These are phyloP conservation scores for Rynchops niger DNA, from an alignment of 2,113 vertebrate species.

Conservation along the genomic window DNA sequence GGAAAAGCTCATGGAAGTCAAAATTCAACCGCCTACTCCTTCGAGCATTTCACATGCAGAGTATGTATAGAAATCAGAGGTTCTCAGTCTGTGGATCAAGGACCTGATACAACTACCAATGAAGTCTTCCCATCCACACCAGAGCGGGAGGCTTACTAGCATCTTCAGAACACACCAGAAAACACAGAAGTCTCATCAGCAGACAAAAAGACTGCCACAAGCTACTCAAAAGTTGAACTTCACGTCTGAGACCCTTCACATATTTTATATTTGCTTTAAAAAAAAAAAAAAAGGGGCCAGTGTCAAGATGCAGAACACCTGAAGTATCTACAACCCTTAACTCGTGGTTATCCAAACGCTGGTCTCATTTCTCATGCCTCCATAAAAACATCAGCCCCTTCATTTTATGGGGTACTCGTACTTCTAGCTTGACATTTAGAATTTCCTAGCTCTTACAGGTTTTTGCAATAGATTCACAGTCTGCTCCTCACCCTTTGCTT, in stretches of 20 bases:
- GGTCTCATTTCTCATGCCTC: not conserved
- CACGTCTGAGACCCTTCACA: not conserved
- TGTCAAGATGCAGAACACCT: not conserved
- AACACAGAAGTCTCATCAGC: not conserved
- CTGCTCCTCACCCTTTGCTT: not conserved
- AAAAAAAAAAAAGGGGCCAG: not conserved
- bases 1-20: not conserved
- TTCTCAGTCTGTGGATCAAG: too few species aligned
- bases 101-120: not conserved
- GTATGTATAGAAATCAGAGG: not conserved
- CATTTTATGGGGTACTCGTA: not conserved
- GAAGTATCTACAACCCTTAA: not conserved
- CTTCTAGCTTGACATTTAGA: too few species aligned
- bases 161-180: not conserved
- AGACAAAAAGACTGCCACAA: not conserved
- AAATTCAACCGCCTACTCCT: not conserved
- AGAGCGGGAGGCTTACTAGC: not conserved
- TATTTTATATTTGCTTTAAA: not conserved
- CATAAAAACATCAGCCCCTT: not conserved
- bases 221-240: not conserved
- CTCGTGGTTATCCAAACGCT: fast-evolving
- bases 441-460: not conserved
- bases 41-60: not conserved
- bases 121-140: not conserved
- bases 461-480: not conserved